Conservation (phyloP, 2,797 vertebrate species). For the Mionectes olivaceus region DNA sequence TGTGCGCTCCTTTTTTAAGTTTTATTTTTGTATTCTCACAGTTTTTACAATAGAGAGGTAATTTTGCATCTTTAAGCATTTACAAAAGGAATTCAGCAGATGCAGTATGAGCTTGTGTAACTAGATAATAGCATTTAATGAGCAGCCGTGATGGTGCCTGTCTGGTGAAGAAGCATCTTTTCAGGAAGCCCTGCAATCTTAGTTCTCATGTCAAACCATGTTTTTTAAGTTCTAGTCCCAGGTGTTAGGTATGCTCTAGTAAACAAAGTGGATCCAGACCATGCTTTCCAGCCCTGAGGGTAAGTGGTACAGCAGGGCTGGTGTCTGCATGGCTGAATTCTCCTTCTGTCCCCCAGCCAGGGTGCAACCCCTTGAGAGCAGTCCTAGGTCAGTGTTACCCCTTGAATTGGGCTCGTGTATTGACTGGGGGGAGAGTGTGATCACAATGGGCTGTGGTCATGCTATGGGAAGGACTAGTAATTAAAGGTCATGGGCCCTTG, state of each 20-base stretch:
- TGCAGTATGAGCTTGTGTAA: not conserved
- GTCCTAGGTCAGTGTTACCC: not conserved
- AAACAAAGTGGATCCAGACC: accelerated
- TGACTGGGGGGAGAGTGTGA: not conserved
- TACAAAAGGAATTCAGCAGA: not conserved
- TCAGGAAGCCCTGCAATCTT: not conserved
- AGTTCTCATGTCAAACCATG: accelerated
- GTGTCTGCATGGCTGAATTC: not conserved
- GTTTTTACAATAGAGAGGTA: not conserved
- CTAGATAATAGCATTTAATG: not conserved
- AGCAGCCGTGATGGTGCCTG: not conserved
- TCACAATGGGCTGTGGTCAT: accelerated
- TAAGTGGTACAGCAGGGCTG: not conserved
- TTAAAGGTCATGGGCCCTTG: not conserved
- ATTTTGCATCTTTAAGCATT: not conserved
- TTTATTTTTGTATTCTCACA: not conserved
- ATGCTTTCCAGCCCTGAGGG: not conserved
- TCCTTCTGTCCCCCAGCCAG: not conserved
- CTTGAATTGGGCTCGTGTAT: not conserved
- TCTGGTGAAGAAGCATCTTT: not conserved
- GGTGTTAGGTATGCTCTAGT: not conserved
- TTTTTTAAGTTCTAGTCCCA: not conserved
- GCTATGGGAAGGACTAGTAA: not conserved
- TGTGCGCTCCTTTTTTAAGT: not conserved
- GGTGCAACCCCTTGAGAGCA: not conserved